These are phyloP conservation scores for Colinus virginianus DNA, from an alignment of 2,113 vertebrate species.

Conservation along the genomic window DNA sequence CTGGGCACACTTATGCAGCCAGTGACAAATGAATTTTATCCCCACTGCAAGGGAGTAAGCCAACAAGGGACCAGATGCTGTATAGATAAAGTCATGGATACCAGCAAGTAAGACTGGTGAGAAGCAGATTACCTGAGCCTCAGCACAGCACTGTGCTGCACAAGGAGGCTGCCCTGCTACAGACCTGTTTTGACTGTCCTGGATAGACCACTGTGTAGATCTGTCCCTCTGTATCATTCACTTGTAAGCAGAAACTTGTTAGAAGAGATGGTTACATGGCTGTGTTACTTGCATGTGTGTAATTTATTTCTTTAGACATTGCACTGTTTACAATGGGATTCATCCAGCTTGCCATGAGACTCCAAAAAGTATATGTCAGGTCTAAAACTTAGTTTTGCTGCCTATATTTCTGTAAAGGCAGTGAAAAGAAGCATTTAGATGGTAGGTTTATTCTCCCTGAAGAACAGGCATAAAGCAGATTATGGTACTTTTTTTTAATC, in stretches of 20 bases:
- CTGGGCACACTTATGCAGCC: not conserved
- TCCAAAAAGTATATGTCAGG: not conserved
- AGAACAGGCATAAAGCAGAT: not conserved
- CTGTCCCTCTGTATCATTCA: not conserved
- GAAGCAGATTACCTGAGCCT: not conserved
- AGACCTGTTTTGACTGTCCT: not conserved
- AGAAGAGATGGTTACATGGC: not conserved
- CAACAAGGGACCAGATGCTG: not conserved
- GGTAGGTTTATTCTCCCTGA: not conserved
- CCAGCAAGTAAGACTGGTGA: not conserved
- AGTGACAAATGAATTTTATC: not conserved
- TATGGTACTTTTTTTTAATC: not conserved
- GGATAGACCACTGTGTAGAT: not conserved
- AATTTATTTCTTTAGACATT: not conserved
- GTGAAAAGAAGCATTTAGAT: not conserved
- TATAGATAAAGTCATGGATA: not conserved
- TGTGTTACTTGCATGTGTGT: not conserved
- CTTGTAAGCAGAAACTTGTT: not conserved
- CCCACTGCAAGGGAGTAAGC: not conserved
- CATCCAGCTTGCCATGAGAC: not conserved
- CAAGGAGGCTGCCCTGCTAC: not conserved
- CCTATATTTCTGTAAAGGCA: not conserved
- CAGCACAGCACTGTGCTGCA: not conserved
- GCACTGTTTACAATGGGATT: not conserved
- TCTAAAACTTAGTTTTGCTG: not conserved